A percentile compares a stretch with the other conserved stretches of the same genome.
Conservation (phyloP, 1,140 invertebrate species). For the Bombus turneri region DNA sequence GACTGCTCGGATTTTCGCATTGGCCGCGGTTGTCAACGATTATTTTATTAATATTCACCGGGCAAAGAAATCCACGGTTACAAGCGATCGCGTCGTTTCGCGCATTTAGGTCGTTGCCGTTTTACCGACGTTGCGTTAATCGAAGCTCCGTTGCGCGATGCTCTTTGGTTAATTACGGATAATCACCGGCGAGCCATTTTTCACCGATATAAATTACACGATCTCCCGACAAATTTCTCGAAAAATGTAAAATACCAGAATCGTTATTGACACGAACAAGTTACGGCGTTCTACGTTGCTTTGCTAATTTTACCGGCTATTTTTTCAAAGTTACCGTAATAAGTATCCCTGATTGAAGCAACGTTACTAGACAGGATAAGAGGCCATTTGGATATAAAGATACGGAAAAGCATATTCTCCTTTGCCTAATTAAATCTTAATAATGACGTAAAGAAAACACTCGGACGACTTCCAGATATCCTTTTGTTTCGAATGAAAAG, state of each 20-base stretch:
- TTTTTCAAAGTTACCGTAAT: too few species aligned
- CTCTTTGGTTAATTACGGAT: slow-evolving; percentile 1
- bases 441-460: background rate
- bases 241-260: background rate
- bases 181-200: background rate
- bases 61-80: background rate
- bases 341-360: background rate
- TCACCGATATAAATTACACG: background rate
- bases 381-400: background rate
- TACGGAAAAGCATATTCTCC: background rate
- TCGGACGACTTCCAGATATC: background rate
- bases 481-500: background rate
- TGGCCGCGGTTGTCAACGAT: background rate
- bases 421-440: slow-evolving; percentile 10
- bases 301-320: background rate
- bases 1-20: background rate
- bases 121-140: background rate
- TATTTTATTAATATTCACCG: slow-evolving; percentile 12
- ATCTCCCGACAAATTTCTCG: background rate
- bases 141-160: background rate
- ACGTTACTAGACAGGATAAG: background rate
- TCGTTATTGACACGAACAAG: background rate
- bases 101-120: background rate
- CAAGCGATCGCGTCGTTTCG: background rate
- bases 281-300: background rate